Evolutionary conservation across 2,888 invertebrate genomes (phyloP).

Genomic region (Camponotus fellah): DNA sequence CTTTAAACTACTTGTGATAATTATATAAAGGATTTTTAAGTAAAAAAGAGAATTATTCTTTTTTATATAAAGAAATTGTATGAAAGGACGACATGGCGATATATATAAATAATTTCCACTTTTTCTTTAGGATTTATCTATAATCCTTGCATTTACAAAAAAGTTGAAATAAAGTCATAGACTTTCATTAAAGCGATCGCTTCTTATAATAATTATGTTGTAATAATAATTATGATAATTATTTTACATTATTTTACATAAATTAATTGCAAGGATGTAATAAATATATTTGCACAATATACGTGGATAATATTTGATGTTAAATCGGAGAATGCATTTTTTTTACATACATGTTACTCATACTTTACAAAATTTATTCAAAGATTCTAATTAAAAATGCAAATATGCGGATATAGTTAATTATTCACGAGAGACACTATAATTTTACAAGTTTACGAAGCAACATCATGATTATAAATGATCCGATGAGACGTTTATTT

Average conservation of each 20-base stretch:
- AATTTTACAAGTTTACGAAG: conserved; percentile 3
- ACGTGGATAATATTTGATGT: not conserved
- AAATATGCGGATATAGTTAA: not conserved
- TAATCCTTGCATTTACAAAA: not conserved
- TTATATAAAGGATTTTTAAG: not conserved
- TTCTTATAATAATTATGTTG: not conserved
- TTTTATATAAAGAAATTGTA: not conserved
- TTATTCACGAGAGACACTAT: not conserved
- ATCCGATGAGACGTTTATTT: conserved; percentile 17
- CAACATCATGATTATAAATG: conserved; percentile 26
- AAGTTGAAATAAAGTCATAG: not conserved
- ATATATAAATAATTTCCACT: not conserved
- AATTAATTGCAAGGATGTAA: not conserved
- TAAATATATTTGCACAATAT: not conserved
- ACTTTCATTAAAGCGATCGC: not conserved
- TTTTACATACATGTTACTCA: not conserved
- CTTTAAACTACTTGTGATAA: not conserved
- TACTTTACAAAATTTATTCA: not conserved
- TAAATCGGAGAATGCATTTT: not conserved
- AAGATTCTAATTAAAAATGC: not conserved
- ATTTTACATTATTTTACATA: not conserved
- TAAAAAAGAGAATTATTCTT: too few species aligned
- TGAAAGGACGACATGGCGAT: not conserved
- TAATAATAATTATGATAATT: not conserved
- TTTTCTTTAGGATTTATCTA: not conserved